A percentile compares a stretch with the other conserved stretches of the same genome.
Conservation (phyloP, 1,140 invertebrate species). For the Ceratina australensis region DNA sequence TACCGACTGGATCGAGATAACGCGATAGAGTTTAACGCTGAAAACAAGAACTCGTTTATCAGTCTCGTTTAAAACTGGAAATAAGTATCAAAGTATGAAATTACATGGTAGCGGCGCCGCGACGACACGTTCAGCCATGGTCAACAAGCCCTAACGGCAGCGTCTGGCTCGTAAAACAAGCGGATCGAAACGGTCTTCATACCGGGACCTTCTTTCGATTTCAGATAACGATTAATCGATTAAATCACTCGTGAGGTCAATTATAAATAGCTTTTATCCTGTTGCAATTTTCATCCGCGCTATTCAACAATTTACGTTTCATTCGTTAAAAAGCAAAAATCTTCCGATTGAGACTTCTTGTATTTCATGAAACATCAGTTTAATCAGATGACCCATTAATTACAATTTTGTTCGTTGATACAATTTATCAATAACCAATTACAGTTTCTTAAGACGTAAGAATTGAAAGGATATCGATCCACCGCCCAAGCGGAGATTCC, state of each 20-base stretch:
- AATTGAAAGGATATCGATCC: not conserved
- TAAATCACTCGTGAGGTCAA: conserved; percentile 47
- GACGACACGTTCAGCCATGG: conserved; percentile 32
- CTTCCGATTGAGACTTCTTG: too few species aligned
- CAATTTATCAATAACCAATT: not conserved
- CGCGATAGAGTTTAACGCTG: not conserved
- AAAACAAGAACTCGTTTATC: not conserved
- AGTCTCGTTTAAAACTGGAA: conserved; percentile 18
- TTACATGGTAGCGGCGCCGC: conserved; percentile 14
- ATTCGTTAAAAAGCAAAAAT: too few species aligned
- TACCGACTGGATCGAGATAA: not conserved
- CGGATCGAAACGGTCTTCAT: conserved; percentile 26
- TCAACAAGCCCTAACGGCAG: conserved; percentile 32
- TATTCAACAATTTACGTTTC: not conserved
- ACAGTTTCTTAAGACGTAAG: not conserved
- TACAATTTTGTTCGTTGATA: not conserved
- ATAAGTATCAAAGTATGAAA: conserved; percentile 41
- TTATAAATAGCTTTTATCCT: conserved; percentile 39
- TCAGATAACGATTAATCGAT: conserved; percentile 45
- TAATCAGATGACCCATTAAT: not conserved
- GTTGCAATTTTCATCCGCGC: conserved; percentile 19
- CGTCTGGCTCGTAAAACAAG: conserved; percentile 8
- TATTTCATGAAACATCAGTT: not conserved
- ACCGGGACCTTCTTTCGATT: not conserved
- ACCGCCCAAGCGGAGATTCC: not conserved